These are phyloP conservation scores for Podarcis raffonei DNA, from an alignment of 2,113 vertebrate species.

Conservation along the genomic window DNA sequence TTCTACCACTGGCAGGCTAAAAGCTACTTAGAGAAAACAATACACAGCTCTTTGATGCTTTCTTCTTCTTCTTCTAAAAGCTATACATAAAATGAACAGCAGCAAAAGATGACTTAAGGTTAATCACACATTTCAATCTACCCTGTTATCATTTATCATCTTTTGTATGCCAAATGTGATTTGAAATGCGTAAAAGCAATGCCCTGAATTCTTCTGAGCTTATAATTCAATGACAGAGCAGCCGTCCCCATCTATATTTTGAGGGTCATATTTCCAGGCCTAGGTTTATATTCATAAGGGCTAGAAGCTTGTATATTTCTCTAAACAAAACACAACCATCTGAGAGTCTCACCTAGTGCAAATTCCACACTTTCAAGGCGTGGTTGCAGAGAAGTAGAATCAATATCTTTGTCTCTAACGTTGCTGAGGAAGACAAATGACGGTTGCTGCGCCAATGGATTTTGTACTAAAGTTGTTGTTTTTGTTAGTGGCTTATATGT, in stretches of 20 bases:
- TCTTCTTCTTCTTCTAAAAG: neutral
- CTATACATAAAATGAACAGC: slow-evolving; percentile 27
- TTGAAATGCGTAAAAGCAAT: neutral
- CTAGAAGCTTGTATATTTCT: neutral
- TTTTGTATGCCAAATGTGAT: neutral
- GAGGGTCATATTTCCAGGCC: neutral
- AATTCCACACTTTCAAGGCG: neutral
- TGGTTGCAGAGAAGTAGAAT: neutral
- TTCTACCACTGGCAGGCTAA: slow-evolving; percentile 37
- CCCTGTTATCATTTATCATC: slow-evolving; percentile 3
- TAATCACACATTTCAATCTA: slow-evolving; percentile 15
- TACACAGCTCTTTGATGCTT: neutral
- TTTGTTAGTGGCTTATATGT: slow-evolving; percentile 48
- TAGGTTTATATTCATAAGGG: neutral
- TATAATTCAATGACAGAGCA: neutral
- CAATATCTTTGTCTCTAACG: slow-evolving; percentile 14
- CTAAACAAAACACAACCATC: neutral
- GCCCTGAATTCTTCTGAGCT: neutral
- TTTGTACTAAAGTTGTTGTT: slow-evolving; percentile 58
- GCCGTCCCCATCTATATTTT: neutral
- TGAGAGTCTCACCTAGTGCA: neutral
- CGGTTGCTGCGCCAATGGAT: slow-evolving; percentile 51
- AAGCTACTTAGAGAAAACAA: slow-evolving; percentile 38
- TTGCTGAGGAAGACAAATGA: slow-evolving; percentile 54
- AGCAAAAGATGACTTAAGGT: slow-evolving; percentile 29